These are phyloP conservation scores for Sminthopsis crassicaudata DNA, from an alignment of 2,113 vertebrate genomes.

Conservation along the genomic window DNA sequence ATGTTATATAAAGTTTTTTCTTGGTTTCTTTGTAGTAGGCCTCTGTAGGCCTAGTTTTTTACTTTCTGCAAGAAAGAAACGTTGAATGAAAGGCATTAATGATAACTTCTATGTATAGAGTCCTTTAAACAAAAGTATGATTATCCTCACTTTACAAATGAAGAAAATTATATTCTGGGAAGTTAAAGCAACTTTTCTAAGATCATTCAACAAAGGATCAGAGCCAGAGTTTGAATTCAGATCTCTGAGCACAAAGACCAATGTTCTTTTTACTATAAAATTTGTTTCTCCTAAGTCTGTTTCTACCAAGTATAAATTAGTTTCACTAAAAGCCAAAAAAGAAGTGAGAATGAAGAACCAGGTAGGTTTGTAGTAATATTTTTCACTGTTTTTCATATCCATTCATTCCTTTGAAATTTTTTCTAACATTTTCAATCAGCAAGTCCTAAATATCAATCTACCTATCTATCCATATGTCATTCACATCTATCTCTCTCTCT, in stretches of 20 bases:
- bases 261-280: neutral
- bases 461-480: neutral
- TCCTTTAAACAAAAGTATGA: neutral
- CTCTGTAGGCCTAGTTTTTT: neutral
- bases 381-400: neutral
- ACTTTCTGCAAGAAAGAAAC: neutral
- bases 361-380: neutral
- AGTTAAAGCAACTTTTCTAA: neutral
- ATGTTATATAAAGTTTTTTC: neutral
- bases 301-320: neutral
- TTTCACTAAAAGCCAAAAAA: neutral
- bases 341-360: neutral
- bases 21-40: neutral
- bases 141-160: neutral
- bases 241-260: neutral
- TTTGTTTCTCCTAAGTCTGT: neutral
- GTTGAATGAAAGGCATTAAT: neutral
- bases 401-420: neutral
- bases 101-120: neutral
- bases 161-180: neutral
- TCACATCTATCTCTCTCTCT: neutral
- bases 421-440: too few species aligned
- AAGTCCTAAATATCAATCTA: neutral
- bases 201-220: neutral
- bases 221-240: neutral